A percentile compares a stretch with the other conserved stretches of the same genome.
Conservation (phyloP, 2,797 vertebrate genomes). For the Margarornis squamiger region DNA sequence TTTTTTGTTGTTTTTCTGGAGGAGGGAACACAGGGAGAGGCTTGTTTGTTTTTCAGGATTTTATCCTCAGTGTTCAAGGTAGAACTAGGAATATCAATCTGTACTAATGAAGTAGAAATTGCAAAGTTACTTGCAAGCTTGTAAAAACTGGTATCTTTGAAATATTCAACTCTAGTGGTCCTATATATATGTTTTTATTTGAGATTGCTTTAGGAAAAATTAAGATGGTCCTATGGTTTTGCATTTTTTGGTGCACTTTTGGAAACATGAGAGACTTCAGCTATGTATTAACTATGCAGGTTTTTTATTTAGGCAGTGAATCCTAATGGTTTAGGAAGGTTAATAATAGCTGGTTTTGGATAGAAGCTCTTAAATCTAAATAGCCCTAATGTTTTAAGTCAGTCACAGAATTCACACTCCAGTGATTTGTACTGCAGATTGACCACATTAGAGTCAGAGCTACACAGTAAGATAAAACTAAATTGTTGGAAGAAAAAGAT, state of each 20-base stretch:
- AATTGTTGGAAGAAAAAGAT: background rate
- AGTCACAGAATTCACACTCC: background rate
- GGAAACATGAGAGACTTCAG: background rate
- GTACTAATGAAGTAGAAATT: background rate
- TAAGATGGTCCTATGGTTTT: background rate
- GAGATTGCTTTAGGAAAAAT: background rate
- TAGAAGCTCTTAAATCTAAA: background rate
- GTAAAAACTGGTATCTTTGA: background rate
- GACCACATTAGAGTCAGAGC: background rate
- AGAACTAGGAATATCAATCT: background rate
- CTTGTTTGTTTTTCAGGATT: background rate
- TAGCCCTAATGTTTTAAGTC: background rate
- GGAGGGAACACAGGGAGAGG: rapidly evolving
- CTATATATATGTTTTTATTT: background rate
- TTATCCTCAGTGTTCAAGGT: background rate
- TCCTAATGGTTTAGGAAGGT: background rate
- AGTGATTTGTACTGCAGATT: background rate
- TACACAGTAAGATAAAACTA: background rate
- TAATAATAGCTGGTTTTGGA: background rate
- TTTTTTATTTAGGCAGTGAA: background rate
- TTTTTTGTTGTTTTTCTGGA: too few relatives aligned
- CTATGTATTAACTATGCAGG: background rate
- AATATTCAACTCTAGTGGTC: background rate
- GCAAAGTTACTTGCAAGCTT: background rate
- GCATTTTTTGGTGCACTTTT: background rate